Conservation (phyloP, 2,797 vertebrate species). For the Megaceryle alcyon region DNA sequence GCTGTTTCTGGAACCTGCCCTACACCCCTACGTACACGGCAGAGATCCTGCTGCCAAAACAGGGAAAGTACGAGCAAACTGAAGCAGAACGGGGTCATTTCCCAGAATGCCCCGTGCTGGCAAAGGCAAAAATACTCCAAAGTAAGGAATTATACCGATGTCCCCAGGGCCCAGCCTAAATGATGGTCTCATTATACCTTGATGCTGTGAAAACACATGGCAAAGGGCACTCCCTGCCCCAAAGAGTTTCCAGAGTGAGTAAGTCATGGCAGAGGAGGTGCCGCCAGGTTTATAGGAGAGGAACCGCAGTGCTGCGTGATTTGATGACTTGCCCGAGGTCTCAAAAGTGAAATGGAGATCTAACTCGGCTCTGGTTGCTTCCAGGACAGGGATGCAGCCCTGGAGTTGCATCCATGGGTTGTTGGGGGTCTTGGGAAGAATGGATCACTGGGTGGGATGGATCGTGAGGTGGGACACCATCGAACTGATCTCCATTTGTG, state of each 20-base stretch:
- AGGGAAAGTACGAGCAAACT: neutral
- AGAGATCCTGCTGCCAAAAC: neutral
- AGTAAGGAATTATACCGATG: neutral
- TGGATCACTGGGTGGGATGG: neutral
- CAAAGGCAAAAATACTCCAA: neutral
- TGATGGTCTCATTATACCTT: neutral
- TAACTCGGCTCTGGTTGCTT: neutral
- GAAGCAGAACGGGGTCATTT: neutral
- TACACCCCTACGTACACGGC: neutral
- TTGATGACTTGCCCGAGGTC: neutral
- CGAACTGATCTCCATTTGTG: neutral
- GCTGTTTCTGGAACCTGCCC: neutral
- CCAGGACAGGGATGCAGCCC: neutral
- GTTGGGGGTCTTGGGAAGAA: neutral
- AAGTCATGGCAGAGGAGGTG: neutral
- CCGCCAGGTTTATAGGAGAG: neutral
- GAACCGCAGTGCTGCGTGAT: neutral
- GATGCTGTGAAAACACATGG: neutral
- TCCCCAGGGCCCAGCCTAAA: neutral
- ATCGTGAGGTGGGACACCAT: neutral
- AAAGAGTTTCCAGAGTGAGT: neutral
- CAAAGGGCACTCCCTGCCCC: neutral
- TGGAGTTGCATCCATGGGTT: neutral
- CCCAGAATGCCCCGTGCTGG: neutral
- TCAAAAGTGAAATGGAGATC: neutral